Percentiles rank a stretch among this genome's conserved stretches.
phyloP scores from a whole-genome alignment of 2,888 invertebrate species.

The Acleris holmiana region DNA sequence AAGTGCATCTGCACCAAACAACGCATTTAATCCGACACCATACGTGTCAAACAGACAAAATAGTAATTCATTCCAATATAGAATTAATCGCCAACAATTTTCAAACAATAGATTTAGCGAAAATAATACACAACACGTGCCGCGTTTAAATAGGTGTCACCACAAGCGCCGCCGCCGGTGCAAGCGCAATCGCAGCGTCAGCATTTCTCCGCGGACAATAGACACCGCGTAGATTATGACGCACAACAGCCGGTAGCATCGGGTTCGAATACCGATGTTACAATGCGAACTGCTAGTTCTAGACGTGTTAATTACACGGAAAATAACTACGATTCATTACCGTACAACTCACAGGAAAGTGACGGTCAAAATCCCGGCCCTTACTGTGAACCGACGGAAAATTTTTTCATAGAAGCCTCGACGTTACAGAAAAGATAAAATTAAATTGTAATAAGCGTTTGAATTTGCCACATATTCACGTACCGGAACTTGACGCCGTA shows the following conservation, averaged over 20 bases:
- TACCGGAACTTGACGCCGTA: slow-evolving; percentile 36
- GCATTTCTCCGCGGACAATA: neutral
- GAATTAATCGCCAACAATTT: neutral
- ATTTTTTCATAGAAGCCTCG: slow-evolving; percentile 1
- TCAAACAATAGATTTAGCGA: too few species aligned
- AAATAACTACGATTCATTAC: neutral
- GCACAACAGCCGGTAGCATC: neutral
- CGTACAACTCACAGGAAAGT: neutral
- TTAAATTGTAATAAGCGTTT: slow-evolving; percentile 18
- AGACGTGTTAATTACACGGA: slow-evolving; percentile 2
- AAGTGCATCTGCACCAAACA: neutral
- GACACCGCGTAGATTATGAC: neutral
- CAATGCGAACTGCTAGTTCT: slow-evolving; percentile 5
- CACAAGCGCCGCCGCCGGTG: too few species aligned
- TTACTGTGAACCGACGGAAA: neutral
- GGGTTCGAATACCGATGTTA: slow-evolving; percentile 11
- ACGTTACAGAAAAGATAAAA: slow-evolving; percentile 17
- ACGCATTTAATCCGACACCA: neutral
- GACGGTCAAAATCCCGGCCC: neutral
- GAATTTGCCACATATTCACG: slow-evolving; percentile 37
- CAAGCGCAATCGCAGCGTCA: neutral
- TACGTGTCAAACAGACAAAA: neutral
- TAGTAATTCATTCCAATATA: neutral
- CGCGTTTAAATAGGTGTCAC: too few species aligned
- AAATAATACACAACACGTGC: too few species aligned